These are phyloP conservation scores for Lysiphlebus fabarum DNA, from an alignment of 1,140 invertebrate species.

Conservation along the genomic window DNA sequence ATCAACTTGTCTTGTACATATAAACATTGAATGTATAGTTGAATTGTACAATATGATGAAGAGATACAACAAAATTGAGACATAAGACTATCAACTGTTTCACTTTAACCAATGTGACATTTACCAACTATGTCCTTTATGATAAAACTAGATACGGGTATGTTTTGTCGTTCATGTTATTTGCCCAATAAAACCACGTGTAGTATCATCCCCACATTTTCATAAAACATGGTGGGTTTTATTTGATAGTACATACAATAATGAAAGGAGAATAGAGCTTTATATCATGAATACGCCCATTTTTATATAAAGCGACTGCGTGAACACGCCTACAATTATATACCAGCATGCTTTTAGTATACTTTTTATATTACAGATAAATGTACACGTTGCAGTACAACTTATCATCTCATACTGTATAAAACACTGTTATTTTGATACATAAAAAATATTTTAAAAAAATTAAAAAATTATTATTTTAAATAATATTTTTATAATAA, in stretches of 20 bases:
- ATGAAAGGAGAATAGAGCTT: not conserved
- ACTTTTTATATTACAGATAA: slow-evolving; percentile 10
- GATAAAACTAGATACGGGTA: slow-evolving; percentile 27
- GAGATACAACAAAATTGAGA: too few species aligned
- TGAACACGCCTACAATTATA: slow-evolving; percentile 11
- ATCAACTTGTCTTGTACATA: slow-evolving; percentile 2
- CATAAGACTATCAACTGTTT: slow-evolving; percentile 29
- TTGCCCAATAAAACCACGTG: slow-evolving; percentile 55
- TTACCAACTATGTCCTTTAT: slow-evolving; percentile 5
- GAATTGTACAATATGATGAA: too few species aligned
- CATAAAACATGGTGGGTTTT: slow-evolving; percentile 20
- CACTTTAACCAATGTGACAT: slow-evolving; percentile 22
- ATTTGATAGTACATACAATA: not conserved
- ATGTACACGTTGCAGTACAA: slow-evolving; percentile 16
- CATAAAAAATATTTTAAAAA: too few species aligned
- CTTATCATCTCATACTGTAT: slow-evolving; percentile 2
- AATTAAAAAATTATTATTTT: too few species aligned
- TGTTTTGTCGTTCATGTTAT: slow-evolving; percentile 51
- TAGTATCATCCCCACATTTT: slow-evolving; percentile 33
- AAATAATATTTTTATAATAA: too few species aligned
- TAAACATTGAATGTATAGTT: too few species aligned
- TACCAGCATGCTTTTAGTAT: slow-evolving; percentile 18
- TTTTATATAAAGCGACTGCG: slow-evolving; percentile 16
- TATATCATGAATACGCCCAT: slow-evolving; percentile 5
- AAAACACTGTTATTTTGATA: not conserved